Conservation (phyloP, 2,113 vertebrate species). For the Australoheros scitulus region DNA sequence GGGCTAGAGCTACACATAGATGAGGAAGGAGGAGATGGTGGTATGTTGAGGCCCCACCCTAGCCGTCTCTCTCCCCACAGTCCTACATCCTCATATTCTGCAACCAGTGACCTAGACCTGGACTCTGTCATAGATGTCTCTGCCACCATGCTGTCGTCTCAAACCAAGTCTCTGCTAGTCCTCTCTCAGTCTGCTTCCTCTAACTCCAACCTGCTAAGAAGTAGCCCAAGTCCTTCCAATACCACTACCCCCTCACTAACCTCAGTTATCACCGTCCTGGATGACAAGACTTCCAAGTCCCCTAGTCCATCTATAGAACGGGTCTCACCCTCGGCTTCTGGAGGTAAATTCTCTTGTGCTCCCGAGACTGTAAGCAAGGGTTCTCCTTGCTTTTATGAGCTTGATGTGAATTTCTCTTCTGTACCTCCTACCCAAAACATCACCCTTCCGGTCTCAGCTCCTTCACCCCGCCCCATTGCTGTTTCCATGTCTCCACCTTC, state of each 20-base stretch:
- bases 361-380: constrained; percentile 37
- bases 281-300: constrained; percentile 62
- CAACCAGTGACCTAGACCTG: constrained; percentile 56
- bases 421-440: constrained; percentile 28
- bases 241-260: constrained; percentile 53
- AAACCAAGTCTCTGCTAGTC: constrained; percentile 59
- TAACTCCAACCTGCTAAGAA: constrained; percentile 35
- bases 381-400: constrained; percentile 36
- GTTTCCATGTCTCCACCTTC: constrained; percentile 33
- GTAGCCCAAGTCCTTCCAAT: constrained; percentile 55
- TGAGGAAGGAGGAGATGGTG: constrained; percentile 70
- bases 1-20: constrained; percentile 77
- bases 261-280: constrained; percentile 39
- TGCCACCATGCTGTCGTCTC: constrained; percentile 62
- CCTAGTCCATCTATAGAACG: constrained; percentile 64
- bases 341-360: constrained; percentile 34
- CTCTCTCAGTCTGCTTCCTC: constrained; percentile 55
- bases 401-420: constrained; percentile 43
- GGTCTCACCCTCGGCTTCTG: constrained; percentile 31
- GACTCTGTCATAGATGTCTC: constrained; percentile 63
- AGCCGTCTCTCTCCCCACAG: constrained; percentile 44
- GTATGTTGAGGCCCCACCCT: not conserved
- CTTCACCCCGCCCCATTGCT: constrained; percentile 50
- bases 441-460: constrained; percentile 49
- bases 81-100: constrained; percentile 64